Evolutionary conservation across 2,113 vertebrate genomes (phyloP).

Genomic region (Uropsilus gracilis): DNA sequence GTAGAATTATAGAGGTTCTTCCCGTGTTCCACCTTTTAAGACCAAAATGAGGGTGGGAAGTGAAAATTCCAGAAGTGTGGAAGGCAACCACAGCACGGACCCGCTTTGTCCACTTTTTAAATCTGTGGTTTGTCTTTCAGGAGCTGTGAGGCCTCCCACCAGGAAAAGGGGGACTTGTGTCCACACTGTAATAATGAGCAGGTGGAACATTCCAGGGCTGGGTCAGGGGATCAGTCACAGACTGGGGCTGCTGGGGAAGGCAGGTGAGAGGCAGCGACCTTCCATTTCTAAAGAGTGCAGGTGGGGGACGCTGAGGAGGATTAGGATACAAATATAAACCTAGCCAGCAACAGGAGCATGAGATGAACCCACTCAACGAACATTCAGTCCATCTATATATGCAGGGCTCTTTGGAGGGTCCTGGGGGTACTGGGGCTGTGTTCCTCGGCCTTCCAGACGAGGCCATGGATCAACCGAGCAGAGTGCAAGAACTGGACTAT

Average conservation of each 20-base stretch:
- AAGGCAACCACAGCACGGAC: neutral
- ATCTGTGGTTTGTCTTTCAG: neutral
- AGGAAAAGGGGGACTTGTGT: neutral
- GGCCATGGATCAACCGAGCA: no score
- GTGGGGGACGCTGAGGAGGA: no score
- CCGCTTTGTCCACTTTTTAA: neutral
- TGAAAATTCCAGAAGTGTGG: neutral
- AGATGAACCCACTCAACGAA: neutral
- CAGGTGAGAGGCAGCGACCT: no score
- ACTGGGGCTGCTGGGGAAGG: no score
- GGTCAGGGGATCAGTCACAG: no score
- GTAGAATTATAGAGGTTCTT: no score
- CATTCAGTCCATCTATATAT: neutral
- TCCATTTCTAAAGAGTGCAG: neutral
- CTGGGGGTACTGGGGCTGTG: neutral
- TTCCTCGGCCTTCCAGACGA: neutral
- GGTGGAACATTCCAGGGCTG: no score
- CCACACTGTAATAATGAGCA: neutral
- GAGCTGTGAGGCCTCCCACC: constrained; percentile 11
- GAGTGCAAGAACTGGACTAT: no score
- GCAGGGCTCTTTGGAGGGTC: neutral
- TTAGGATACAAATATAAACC: neutral
- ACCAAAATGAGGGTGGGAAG: neutral
- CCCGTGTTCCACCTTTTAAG: no score
- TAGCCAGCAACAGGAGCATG: neutral